A percentile compares a stretch with the other conserved stretches of the same genome.
phyloP scores from a whole-genome alignment of 2,888 invertebrate species.

The Lycia hirtaria region DNA sequence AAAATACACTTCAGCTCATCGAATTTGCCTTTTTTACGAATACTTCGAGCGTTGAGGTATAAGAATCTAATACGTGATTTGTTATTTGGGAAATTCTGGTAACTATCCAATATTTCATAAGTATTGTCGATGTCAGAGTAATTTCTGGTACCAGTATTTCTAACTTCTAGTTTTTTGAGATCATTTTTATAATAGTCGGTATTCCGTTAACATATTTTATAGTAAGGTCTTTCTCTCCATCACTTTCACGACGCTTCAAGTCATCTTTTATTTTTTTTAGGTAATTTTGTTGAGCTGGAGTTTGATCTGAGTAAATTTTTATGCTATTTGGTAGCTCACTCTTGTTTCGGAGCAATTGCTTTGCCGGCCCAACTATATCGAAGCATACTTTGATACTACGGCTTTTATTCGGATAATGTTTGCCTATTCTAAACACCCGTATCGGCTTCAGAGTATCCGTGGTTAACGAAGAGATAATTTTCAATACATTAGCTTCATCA shows the following conservation, averaged over 20 bases:
- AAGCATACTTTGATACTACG: slow-evolving; percentile 41
- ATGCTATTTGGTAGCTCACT: slow-evolving; percentile 33
- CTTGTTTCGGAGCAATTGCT: slow-evolving; percentile 36
- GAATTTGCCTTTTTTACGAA: slow-evolving; percentile 37
- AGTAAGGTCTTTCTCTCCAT: slow-evolving; percentile 40
- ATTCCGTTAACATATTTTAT: slow-evolving; percentile 47
- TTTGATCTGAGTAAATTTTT: slow-evolving; percentile 42
- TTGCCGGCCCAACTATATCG: slow-evolving; percentile 24
- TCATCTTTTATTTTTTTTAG: slow-evolving; percentile 36
- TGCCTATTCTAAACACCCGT: slow-evolving; percentile 41
- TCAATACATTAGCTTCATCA: slow-evolving; percentile 31
- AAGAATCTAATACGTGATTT: slow-evolving; percentile 37
- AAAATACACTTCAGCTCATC: slow-evolving; percentile 32
- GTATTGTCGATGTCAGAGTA: not conserved
- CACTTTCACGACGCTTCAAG: slow-evolving; percentile 29
- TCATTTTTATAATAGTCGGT: slow-evolving; percentile 32
- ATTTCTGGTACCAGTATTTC: not conserved
- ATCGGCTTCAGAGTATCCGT: slow-evolving; percentile 34
- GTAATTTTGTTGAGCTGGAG: slow-evolving; percentile 38
- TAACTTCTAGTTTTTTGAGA: slow-evolving; percentile 13
- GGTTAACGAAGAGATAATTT: slow-evolving; percentile 20
- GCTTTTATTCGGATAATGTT: slow-evolving; percentile 34
- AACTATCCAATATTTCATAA: slow-evolving; percentile 33
- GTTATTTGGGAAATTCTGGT: slow-evolving; percentile 33
- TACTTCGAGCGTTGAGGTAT: slow-evolving; percentile 44